These are phyloP conservation scores for Clangula hyemalis DNA, from an alignment of 2,797 vertebrate species.

Conservation along the genomic window DNA sequence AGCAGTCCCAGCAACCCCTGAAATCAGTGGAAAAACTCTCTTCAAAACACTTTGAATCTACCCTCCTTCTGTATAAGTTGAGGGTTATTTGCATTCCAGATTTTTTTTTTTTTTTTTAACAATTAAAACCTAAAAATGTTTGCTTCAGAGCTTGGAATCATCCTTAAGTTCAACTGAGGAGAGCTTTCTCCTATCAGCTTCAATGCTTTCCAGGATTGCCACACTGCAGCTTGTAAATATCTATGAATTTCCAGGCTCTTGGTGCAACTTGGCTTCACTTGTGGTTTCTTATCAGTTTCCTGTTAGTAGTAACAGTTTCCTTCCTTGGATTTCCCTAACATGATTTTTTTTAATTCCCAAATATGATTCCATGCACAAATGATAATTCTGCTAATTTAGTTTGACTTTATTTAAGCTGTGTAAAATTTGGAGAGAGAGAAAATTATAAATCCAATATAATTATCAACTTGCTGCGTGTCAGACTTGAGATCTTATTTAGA, in stretches of 20 bases:
- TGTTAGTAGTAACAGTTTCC: slow-evolving; percentile 47
- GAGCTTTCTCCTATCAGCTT: neutral
- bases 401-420: neutral
- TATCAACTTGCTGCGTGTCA: neutral
- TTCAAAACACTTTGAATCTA: neutral
- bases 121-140: neutral
- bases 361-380: slow-evolving; percentile 5
- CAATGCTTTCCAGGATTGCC: slow-evolving; percentile 42
- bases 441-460: neutral
- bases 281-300: slow-evolving; percentile 50
- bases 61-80: neutral
- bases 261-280: slow-evolving; percentile 31
- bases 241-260: slow-evolving; percentile 30
- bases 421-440: neutral
- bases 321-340: slow-evolving; percentile 34
- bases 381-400: neutral
- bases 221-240: slow-evolving; percentile 29
- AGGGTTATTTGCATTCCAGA: neutral
- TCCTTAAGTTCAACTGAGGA: slow-evolving; percentile 27
- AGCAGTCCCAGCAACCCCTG: neutral
- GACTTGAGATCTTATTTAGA: neutral
- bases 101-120: neutral
- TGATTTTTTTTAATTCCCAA: neutral
- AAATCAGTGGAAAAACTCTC: neutral
- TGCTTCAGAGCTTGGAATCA: neutral